Percentiles rank a stretch among this genome's conserved stretches.
phyloP scores from a whole-genome alignment of 2,888 invertebrate genomes.

The Lepidocyrtinus sp. region DNA sequence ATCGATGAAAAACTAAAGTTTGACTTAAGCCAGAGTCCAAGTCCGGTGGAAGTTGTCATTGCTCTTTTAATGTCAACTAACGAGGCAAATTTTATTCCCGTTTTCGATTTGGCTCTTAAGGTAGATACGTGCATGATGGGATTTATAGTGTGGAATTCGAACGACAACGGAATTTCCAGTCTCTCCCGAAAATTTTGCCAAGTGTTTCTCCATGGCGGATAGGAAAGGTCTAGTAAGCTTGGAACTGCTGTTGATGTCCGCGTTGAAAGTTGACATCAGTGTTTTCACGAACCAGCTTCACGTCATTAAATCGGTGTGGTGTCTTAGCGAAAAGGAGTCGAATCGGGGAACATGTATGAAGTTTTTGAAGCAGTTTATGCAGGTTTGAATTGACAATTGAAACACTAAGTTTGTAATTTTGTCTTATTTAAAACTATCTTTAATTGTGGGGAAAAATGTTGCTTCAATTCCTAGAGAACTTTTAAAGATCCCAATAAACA shows the following conservation, averaged over 20 bases:
- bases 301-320: conserved; percentile 62
- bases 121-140: conserved; percentile 8
- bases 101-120: conserved; percentile 4
- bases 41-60: conserved; percentile 35
- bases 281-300: conserved; percentile 31
- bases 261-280: conserved; percentile 40
- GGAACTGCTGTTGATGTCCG: conserved; percentile 59
- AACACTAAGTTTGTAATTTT: too few relatives aligned
- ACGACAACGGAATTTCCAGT: conserved; percentile 58
- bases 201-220: conserved; percentile 56
- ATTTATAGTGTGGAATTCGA: conserved; percentile 27
- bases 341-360: conserved; percentile 53
- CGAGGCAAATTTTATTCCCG: conserved; percentile 17
- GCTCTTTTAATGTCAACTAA: conserved; percentile 31
- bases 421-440: too few relatives aligned
- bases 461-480: not conserved
- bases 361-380: conserved; percentile 60
- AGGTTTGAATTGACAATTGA: too few relatives aligned
- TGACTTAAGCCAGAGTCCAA: not conserved
- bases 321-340: conserved; percentile 46
- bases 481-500: conserved; percentile 1
- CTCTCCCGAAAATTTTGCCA: conserved; percentile 49
- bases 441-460: too few relatives aligned
- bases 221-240: conserved; percentile 53
- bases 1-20: not conserved